Base-by-base conservation (phyloP, 2,888 invertebrate species). In the Caenorhabditis sp. region DNA sequence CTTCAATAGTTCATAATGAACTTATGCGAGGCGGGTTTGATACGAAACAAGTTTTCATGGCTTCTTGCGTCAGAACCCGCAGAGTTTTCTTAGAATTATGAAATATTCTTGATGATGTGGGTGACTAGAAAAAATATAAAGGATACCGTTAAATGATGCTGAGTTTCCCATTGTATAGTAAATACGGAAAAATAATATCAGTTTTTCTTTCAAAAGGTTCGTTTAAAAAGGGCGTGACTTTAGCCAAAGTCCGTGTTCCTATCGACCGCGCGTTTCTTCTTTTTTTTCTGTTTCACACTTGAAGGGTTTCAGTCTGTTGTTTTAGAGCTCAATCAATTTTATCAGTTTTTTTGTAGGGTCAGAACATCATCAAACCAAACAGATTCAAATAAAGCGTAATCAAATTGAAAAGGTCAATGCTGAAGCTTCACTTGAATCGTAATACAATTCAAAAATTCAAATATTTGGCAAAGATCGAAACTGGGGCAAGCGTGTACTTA, bases 1-100 rank as follows among this genome's bases (percentile, higher is more conserved):
- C 47, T 35, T 65, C 32, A 65, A 72, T 65, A 65, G 58, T 64
- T 58, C 28, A 13, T 70, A 70, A 70, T 62, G 40, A 70, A 44
- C 53, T 28, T 13, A 51, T 20, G 37, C 35, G 61, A 53, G 35
- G 53, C 28, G 15, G 68, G 26, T 18, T 58, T 26, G 28, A 11
- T 28, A n/a, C 22, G 15, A 11, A 13, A 6, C 15, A 2, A 40
- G 47, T 55, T n/a, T 55, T 13, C 15, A 6, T 24, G 24, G 53
- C 18, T 55, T 26, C 18, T 6, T 55, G 51, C n/a, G 20, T 32
- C 13, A 6, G 68, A 68, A 68, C 47, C 58, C 68, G 22, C 58
- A 26, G 18, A 47, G 2, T n/a, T 9, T 32, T 20, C n/a, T 32
- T n/a, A 60, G 18, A 51, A 50, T 8, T 24, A 44, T 1, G 24